phyloP scores from a whole-genome alignment of 2,797 vertebrate species.

The Siniperca scherzeri region DNA sequence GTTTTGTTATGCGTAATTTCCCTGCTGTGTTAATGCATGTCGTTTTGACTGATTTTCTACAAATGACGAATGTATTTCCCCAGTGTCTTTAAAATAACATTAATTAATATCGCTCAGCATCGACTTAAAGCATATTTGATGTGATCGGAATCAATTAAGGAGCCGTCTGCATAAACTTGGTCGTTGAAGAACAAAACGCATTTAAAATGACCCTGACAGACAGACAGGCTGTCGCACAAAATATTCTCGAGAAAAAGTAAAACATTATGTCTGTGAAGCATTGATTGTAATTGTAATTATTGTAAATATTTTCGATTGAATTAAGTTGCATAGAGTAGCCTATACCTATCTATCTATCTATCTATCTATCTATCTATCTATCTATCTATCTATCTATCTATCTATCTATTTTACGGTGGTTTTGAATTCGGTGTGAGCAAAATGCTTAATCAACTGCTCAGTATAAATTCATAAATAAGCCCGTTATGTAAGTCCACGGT shows the following conservation, averaged over 20 bases:
- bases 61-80: conserved; percentile 27
- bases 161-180: conserved; percentile 36
- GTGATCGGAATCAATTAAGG: conserved; percentile 38
- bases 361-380: too few relatives aligned
- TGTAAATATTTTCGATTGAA: not conserved
- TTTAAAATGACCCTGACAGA: conserved; percentile 5
- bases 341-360: not conserved
- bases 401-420: not conserved
- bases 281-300: not conserved
- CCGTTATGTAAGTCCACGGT: not conserved
- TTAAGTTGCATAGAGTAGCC: not conserved
- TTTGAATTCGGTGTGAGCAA: conserved; percentile 8
- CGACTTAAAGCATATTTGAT: conserved; percentile 25
- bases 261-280: not conserved
- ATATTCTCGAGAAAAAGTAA: not conserved
- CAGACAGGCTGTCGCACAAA: not conserved
- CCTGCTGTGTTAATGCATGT: not conserved
- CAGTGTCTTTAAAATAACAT: conserved; percentile 15
- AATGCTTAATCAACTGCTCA: not conserved
- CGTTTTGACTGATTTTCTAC: conserved; percentile 30
- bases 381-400: too few relatives aligned
- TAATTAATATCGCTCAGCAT: conserved; percentile 29
- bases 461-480: not conserved
- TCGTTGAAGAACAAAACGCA: conserved; percentile 5
- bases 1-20: conserved; percentile 25